Percentiles rank a stretch among this genome's conserved stretches.
Conservation (phyloP, 2,797 vertebrate species). For the Melanotaenia parkinsoni region DNA sequence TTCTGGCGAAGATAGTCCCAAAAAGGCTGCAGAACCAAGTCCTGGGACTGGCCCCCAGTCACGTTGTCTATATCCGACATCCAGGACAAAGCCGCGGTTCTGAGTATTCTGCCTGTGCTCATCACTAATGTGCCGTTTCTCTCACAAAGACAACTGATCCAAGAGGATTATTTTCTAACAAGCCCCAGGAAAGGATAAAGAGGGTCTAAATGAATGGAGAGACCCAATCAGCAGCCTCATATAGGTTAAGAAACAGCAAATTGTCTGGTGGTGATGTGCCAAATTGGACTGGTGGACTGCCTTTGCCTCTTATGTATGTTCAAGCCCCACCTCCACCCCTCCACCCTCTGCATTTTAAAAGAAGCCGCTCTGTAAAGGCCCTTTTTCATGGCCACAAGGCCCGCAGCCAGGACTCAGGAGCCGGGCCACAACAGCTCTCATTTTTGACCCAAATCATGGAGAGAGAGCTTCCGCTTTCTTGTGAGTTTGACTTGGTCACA, state of each 20-base stretch:
- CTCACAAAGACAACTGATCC: conserved; percentile 32
- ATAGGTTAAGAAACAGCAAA: conserved; percentile 58
- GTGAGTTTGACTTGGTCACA: conserved; percentile 37
- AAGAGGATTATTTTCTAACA: conserved; percentile 37
- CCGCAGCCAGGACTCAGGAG: conserved; percentile 72
- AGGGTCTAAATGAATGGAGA: conserved; percentile 29
- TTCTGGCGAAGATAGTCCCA: conserved; percentile 85
- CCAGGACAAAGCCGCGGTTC: conserved; percentile 60
- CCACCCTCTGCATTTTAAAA: conserved; percentile 57
- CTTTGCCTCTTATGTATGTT: conserved; percentile 75
- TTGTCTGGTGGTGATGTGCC: conserved; percentile 69
- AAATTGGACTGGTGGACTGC: conserved; percentile 69
- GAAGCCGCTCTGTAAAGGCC: conserved; percentile 69
- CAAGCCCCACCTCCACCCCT: conserved; percentile 72
- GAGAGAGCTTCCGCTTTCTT: conserved; percentile 63
- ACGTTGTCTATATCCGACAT: conserved; percentile 63
- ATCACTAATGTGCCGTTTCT: conserved; percentile 43
- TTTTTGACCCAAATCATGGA: conserved; percentile 72
- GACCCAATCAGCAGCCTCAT: conserved; percentile 61
- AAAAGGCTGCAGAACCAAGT: conserved; percentile 78
- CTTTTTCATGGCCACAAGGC: conserved; percentile 77
- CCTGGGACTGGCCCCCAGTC: conserved; percentile 60
- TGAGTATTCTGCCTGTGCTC: conserved; percentile 52
- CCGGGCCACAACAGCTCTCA: conserved; percentile 66
- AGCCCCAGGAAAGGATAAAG: conserved; percentile 32